Conservation (phyloP, 2,888 invertebrate species). For the Pristionchus japonicus region DNA sequence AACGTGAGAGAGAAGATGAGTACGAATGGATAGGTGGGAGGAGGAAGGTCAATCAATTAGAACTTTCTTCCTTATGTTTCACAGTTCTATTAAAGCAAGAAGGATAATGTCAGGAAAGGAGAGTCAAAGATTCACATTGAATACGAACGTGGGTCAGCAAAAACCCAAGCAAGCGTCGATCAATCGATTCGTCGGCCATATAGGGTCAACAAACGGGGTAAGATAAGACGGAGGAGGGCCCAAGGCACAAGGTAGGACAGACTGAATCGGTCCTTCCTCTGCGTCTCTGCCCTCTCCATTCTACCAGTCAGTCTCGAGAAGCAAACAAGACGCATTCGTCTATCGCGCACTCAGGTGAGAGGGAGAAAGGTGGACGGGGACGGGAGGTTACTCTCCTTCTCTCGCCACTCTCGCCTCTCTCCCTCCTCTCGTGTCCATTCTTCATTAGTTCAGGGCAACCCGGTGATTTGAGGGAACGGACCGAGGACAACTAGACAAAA, state of each 20-base stretch:
- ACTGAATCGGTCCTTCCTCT: neutral
- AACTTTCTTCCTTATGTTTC: too few species aligned
- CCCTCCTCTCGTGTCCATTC: neutral
- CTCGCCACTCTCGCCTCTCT: slow-evolving; percentile 26
- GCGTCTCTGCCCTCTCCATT: slow-evolving; percentile 10
- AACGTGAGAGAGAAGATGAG: neutral
- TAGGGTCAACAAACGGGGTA: too few species aligned
- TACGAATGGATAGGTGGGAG: too few species aligned
- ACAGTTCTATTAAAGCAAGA: too few species aligned
- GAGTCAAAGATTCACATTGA: too few species aligned
- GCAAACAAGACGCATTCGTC: neutral
- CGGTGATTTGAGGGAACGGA: slow-evolving; percentile 18
- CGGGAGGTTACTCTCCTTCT: slow-evolving; percentile 1
- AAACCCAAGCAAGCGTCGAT: too few species aligned
- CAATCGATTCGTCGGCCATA: too few species aligned
- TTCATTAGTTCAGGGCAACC: slow-evolving; percentile 31
- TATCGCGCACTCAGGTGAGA: slow-evolving; percentile 41
- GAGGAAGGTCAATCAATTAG: neutral
- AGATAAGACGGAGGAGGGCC: too few species aligned
- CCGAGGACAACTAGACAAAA: neutral
- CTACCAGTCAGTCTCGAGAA: slow-evolving; percentile 17
- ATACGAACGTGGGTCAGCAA: too few species aligned
- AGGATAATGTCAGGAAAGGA: too few species aligned
- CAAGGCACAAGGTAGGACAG: neutral
- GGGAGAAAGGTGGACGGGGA: neutral